These are phyloP conservation scores for Moxostoma hubbsi DNA, from an alignment of 2,797 vertebrate species.

Conservation along the genomic window DNA sequence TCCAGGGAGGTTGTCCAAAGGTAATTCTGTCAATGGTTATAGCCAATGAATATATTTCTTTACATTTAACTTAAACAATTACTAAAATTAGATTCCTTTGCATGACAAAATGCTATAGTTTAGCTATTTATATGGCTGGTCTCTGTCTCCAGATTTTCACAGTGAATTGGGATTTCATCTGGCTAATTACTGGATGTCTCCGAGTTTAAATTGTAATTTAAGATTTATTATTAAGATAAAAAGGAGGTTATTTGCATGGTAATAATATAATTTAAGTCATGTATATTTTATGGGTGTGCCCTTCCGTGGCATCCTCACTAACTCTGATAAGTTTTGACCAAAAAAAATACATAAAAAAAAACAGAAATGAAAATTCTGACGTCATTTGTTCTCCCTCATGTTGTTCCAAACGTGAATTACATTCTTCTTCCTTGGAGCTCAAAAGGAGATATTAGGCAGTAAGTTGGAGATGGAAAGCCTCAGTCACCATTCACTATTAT, in stretches of 20 bases:
- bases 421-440: too few relatives aligned
- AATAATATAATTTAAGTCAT: background rate
- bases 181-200: background rate
- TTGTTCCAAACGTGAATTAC: too few relatives aligned
- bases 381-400: too few relatives aligned
- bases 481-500: too few relatives aligned
- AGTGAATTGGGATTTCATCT: background rate
- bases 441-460: too few relatives aligned
- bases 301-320: background rate
- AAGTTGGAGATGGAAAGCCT: too few relatives aligned
- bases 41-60: background rate
- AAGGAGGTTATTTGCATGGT: background rate
- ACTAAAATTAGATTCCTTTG: background rate
- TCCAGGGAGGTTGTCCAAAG: constrained; percentile 1
- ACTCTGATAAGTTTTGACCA: background rate
- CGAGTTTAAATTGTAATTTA: too few relatives aligned
- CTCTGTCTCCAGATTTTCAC: background rate
- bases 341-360: too few relatives aligned
- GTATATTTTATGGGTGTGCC: background rate
- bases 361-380: too few relatives aligned
- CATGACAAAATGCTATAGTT: too few relatives aligned
- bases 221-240: background rate
- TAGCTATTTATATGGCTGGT: background rate
- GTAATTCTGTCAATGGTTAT: constrained; percentile 6
- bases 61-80: background rate